These are phyloP conservation scores for Nomia melanderi DNA, from an alignment of 1,140 invertebrate species.

Conservation along the genomic window DNA sequence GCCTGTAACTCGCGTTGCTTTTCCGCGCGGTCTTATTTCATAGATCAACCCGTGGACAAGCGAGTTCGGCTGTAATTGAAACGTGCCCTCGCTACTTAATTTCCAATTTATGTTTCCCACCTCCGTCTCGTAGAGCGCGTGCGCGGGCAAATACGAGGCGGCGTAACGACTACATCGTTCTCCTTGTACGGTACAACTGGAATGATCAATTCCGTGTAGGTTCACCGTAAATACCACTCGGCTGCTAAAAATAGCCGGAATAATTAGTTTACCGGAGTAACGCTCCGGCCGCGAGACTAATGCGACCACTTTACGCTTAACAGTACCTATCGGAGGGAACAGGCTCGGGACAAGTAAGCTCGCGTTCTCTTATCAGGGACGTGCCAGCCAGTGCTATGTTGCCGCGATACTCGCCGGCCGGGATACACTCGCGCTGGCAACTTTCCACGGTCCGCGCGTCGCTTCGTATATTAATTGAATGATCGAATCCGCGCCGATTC, in stretches of 20 bases:
- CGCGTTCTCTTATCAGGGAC: slow-evolving; percentile 17
- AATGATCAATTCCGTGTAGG: too few relatives aligned
- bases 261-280: not conserved
- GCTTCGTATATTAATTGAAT: slow-evolving; percentile 68
- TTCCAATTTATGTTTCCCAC: too few relatives aligned
- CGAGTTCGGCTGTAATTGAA: too few relatives aligned
- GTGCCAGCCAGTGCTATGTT: not conserved
- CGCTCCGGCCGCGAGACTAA: not conserved
- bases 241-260: not conserved
- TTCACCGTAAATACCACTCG: too few relatives aligned
- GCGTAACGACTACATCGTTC: too few relatives aligned
- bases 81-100: too few relatives aligned
- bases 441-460: slow-evolving; percentile 51
- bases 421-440: not conserved
- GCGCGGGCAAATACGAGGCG: too few relatives aligned
- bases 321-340: not conserved
- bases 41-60: too few relatives aligned
- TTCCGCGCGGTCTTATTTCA: too few relatives aligned
- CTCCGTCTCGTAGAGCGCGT: too few relatives aligned
- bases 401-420: not conserved
- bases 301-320: not conserved
- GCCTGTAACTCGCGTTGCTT: too few relatives aligned
- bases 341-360: not conserved
- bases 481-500: slow-evolving; percentile 62
- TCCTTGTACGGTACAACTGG: too few relatives aligned